phyloP scores from a whole-genome alignment of 2,888 invertebrate genomes.

The Oeneis ivallda region DNA sequence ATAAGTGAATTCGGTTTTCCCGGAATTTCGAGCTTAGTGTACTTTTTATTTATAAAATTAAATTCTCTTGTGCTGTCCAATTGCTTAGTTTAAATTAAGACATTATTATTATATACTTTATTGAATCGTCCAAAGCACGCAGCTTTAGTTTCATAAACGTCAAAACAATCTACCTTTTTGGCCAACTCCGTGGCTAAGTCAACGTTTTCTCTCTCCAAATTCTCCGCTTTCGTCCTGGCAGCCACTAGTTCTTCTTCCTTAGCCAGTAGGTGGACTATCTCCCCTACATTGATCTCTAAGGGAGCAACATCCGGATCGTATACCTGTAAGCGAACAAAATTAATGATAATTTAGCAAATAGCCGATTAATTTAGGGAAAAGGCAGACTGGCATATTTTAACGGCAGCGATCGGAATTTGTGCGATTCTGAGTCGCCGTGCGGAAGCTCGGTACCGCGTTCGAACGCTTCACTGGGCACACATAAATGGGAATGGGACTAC shows the following conservation, averaged over 20 bases:
- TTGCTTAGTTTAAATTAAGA: background rate
- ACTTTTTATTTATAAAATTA: background rate
- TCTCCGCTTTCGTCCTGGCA: constrained; percentile 92
- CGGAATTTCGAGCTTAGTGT: too few species aligned
- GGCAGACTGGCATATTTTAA: too few species aligned
- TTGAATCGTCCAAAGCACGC: constrained; percentile 22
- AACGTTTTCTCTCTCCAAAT: constrained; percentile 92
- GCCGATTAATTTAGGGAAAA: too few species aligned
- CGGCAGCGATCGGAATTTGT: too few species aligned
- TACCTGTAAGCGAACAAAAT: constrained; percentile 51
- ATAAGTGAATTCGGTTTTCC: too few species aligned
- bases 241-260: constrained; percentile 96
- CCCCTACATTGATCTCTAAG: constrained; percentile 93
- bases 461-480: too few species aligned
- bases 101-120: background rate
- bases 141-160: constrained; percentile 1
- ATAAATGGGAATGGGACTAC: too few species aligned
- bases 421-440: too few species aligned
- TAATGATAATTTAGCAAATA: background rate
- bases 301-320: constrained; percentile 93
- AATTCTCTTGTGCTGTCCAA: too few species aligned
- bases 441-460: too few species aligned
- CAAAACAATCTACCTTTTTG: constrained; percentile 82
- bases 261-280: constrained; percentile 93
- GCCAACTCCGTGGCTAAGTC: constrained; percentile 93